These are phyloP conservation scores for Rana temporaria DNA, from an alignment of 2,113 vertebrate genomes.

Conservation along the genomic window DNA sequence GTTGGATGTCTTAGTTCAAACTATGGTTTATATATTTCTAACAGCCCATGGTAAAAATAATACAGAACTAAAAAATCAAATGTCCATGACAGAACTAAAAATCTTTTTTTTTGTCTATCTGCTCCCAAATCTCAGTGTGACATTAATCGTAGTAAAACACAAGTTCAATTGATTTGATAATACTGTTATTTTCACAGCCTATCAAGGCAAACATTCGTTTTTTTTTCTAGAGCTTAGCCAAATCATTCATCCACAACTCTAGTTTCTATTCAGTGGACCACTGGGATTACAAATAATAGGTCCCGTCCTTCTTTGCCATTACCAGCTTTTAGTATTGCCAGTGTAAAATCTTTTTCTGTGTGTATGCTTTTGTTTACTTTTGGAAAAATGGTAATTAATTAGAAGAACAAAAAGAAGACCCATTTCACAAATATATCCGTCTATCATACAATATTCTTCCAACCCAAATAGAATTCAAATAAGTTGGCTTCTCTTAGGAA, in stretches of 20 bases:
- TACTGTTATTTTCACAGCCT: slow-evolving; percentile 40
- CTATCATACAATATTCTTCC: background rate
- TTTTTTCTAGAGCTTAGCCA: slow-evolving; percentile 23
- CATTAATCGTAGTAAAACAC: slow-evolving; percentile 51
- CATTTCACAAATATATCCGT: slow-evolving; percentile 5
- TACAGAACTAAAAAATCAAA: slow-evolving; percentile 28
- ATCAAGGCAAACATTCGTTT: slow-evolving; percentile 22
- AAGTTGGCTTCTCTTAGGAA: slow-evolving; percentile 2
- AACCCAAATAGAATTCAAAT: background rate
- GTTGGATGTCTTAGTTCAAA: slow-evolving; percentile 11
- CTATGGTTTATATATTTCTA: slow-evolving; percentile 27
- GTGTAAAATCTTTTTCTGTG: slow-evolving; percentile 5
- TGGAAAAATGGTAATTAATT: slow-evolving; percentile 9
- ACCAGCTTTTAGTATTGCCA: background rate
- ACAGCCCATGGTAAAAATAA: slow-evolving; percentile 37
- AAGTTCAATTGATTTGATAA: slow-evolving; percentile 50
- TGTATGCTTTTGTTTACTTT: background rate
- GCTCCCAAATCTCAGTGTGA: slow-evolving; percentile 32
- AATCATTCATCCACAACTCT: slow-evolving; percentile 12
- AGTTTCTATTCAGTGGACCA: slow-evolving; percentile 11
- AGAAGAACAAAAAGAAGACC: background rate
- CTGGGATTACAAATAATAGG: slow-evolving; percentile 32
- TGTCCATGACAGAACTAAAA: slow-evolving; percentile 42
- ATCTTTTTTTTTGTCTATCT: background rate
- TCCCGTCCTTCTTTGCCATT: background rate